phyloP scores from a whole-genome alignment of 2,113 vertebrate species.

The Rhea americana region DNA sequence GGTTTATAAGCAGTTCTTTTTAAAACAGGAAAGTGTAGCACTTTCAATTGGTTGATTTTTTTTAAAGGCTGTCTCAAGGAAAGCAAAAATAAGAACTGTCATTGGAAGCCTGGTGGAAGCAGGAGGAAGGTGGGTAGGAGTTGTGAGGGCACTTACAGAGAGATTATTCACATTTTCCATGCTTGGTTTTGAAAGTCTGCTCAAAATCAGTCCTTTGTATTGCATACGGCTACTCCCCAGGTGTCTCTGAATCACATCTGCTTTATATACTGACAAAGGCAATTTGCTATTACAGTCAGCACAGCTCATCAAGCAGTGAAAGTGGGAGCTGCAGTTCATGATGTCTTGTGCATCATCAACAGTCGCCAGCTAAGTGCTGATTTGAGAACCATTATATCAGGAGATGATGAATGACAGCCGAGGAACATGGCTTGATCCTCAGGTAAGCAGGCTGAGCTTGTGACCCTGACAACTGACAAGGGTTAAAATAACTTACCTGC shows the following conservation, averaged over 20 bases:
- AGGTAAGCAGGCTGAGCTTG: not conserved
- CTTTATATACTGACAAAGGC: slow-evolving; percentile 47
- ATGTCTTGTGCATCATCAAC: not conserved
- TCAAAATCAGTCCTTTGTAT: not conserved
- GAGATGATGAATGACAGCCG: not conserved
- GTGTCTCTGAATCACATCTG: slow-evolving; percentile 64
- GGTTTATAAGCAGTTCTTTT: not conserved
- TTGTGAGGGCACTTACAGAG: slow-evolving; percentile 16
- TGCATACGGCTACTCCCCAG: not conserved
- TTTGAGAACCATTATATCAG: not conserved
- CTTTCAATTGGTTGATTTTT: not conserved
- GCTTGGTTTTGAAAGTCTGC: slow-evolving; percentile 26
- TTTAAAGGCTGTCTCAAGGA: not conserved
- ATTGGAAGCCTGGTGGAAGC: not conserved
- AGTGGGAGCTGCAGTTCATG: not conserved
- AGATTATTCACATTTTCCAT: slow-evolving; percentile 33
- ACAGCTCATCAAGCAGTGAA: not conserved
- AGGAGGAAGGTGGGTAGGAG: not conserved
- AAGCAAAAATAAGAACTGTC: not conserved
- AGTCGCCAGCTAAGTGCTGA: not conserved
- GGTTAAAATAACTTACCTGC: not conserved
- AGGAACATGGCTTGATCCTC: not conserved
- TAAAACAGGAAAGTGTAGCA: not conserved
- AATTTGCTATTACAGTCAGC: slow-evolving; percentile 14
- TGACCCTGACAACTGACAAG: not conserved